These are phyloP conservation scores for Leptothorax acervorum DNA, from an alignment of 2,888 invertebrate species.

Conservation along the genomic window DNA sequence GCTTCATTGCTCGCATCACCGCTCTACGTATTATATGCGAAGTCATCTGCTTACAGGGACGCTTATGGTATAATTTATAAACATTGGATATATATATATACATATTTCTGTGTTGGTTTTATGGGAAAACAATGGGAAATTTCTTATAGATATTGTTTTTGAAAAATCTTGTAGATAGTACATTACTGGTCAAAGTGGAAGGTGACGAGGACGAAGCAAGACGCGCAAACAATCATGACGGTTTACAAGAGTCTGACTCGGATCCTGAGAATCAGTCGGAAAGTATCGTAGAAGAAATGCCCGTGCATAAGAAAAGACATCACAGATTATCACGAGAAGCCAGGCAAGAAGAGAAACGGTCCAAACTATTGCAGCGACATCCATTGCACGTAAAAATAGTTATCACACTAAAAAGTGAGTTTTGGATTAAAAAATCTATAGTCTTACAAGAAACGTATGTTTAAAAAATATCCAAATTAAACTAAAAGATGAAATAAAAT, in stretches of 20 bases:
- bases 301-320: conserved; percentile 88
- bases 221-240: conserved; percentile 86
- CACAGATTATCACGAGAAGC: conserved; percentile 89
- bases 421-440: background rate
- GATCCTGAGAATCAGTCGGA: conserved; percentile 88
- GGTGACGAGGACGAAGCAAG: conserved; percentile 87
- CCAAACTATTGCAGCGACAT: conserved; percentile 90
- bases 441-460: background rate
- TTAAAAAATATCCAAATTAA: background rate
- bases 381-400: conserved; percentile 90
- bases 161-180: conserved; percentile 72
- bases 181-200: conserved; percentile 85
- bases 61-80: conserved; percentile 87
- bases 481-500: background rate
- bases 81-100: background rate
- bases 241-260: conserved; percentile 90
- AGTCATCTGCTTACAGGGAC: conserved; percentile 93
- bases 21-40: conserved; percentile 94
- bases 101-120: background rate
- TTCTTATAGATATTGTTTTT: conserved; percentile 7
- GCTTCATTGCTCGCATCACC: conserved; percentile 93
- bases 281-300: conserved; percentile 86
- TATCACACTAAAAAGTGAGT: conserved; percentile 87
- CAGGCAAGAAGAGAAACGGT: conserved; percentile 90
- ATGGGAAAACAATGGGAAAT: background rate